These are phyloP conservation scores for Sebastes goodei DNA, from an alignment of 2,797 vertebrate species.

Conservation along the genomic window DNA sequence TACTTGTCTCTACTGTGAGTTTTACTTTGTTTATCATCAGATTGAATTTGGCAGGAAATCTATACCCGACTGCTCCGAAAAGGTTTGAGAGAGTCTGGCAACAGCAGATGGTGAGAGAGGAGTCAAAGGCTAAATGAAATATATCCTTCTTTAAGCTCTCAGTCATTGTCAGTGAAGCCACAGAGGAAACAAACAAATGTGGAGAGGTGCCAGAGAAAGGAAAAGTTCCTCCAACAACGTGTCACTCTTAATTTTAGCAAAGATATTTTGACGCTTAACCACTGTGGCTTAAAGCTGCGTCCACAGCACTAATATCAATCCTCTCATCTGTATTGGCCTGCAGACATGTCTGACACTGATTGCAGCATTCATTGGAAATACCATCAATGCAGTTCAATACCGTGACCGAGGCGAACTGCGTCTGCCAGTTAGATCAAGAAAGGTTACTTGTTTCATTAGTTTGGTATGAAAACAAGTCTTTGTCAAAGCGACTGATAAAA, in stretches of 20 bases:
- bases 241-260: not conserved
- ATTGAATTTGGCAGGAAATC: not conserved
- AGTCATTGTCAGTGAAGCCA: not conserved
- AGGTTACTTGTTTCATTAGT: slow-evolving; percentile 10
- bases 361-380: not conserved
- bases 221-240: not conserved
- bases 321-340: not conserved
- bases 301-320: not conserved
- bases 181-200: not conserved
- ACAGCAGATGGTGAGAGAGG: not conserved
- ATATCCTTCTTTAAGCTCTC: not conserved
- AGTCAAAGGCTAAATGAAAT: not conserved
- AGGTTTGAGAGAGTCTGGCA: not conserved
- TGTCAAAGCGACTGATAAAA: not conserved
- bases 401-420: not conserved
- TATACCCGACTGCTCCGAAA: not conserved
- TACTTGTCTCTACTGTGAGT: not conserved
- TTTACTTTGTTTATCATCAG: not conserved
- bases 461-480: not conserved
- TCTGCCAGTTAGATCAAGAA: not conserved
- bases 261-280: not conserved
- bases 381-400: slow-evolving; percentile 2
- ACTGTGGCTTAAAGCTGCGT: not conserved
- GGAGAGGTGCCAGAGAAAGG: not conserved
- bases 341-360: not conserved